Conservation (phyloP, 2,113 vertebrate genomes). For the Ochotona curzoniae region DNA sequence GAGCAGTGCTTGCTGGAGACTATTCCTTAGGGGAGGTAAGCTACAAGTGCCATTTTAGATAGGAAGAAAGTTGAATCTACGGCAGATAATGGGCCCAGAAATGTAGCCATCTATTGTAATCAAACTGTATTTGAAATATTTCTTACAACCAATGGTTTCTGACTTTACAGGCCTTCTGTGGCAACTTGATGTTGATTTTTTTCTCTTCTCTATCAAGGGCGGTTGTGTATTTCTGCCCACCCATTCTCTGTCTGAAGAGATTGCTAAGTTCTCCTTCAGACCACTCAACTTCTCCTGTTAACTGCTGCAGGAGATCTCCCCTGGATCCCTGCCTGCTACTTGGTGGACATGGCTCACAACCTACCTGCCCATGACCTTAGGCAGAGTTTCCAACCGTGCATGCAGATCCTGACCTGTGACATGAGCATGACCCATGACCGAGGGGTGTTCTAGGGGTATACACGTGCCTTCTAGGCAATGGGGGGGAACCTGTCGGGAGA, state of each 20-base stretch:
- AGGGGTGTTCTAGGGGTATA: too few species aligned
- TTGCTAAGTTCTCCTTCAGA: not conserved
- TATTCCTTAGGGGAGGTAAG: not conserved
- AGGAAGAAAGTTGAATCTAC: not conserved
- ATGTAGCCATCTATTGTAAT: not conserved
- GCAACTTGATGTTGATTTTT: not conserved
- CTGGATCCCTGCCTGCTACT: too few species aligned
- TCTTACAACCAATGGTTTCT: not conserved
- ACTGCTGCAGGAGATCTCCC: too few species aligned
- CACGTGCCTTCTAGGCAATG: too few species aligned
- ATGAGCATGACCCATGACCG: too few species aligned
- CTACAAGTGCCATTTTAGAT: not conserved
- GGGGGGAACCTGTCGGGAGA: too few species aligned
- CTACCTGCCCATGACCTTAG: too few species aligned
- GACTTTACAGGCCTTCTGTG: not conserved
- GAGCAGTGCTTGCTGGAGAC: not conserved
- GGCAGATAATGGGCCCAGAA: not conserved
- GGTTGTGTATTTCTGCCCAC: not conserved
- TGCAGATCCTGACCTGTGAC: too few species aligned
- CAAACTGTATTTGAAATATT: not conserved
- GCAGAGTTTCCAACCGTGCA: too few species aligned
- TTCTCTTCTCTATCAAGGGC: not conserved
- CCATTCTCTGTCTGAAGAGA: not conserved
- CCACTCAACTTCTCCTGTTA: not conserved
- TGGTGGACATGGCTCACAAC: too few species aligned